A percentile compares a stretch with the other conserved stretches of the same genome.
Evolutionary conservation across 2,888 invertebrate species (phyloP).

Genomic region (Netelia virgata): DNA sequence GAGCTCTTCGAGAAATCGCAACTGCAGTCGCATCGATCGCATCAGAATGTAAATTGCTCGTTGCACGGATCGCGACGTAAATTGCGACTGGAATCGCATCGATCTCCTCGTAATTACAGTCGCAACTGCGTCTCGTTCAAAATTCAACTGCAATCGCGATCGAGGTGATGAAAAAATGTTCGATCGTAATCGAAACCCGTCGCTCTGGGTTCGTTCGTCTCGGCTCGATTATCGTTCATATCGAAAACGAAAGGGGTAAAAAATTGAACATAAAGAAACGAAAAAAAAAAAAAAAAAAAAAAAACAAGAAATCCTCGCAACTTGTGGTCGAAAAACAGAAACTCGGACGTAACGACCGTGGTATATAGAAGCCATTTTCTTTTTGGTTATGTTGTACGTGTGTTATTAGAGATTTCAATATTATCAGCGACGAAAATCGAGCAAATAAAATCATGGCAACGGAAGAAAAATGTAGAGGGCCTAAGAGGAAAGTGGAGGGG

Average conservation of each 20-base stretch:
- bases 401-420: too few species aligned
- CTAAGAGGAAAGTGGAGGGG: neutral
- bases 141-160: neutral
- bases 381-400: too few species aligned
- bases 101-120: neutral
- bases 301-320: neutral
- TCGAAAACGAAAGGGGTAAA: neutral
- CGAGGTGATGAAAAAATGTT: neutral
- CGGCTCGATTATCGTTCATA: neutral
- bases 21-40: conserved; percentile 13
- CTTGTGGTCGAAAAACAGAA: neutral
- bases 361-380: too few species aligned
- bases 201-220: neutral
- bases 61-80: neutral
- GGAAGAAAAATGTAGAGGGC: neutral
- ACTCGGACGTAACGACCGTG: neutral
- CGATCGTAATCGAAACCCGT: neutral
- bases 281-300: too few species aligned
- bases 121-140: neutral
- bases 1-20: conserved; percentile 36
- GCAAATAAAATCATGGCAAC: neutral
- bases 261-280: too few species aligned
- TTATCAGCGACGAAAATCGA: too few species aligned
- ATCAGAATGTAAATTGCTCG: neutral
- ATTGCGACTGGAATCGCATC: conserved; percentile 7